Evolutionary conservation across 2,888 invertebrate species (phyloP), one percentile per base, ranked within the genome.

Genomic region (Carabus problematicus): DNA sequence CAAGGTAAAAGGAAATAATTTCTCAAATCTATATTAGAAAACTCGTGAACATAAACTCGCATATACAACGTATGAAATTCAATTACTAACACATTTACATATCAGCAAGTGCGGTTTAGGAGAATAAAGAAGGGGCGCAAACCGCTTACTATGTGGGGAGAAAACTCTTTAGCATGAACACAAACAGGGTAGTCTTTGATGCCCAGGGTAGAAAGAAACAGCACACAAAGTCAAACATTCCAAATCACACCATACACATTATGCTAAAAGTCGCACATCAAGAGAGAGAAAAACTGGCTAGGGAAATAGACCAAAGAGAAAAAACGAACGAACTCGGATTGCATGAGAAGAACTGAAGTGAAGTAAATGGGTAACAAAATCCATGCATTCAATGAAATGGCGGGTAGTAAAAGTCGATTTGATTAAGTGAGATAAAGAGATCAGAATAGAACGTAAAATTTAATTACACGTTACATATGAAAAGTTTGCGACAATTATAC

Each of bases 71-170:
- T 29, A 29, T 29, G 49, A 62, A 62, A 62, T 47, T 62, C 61
- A 62, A 62, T 62, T 62, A 62, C 49, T n/a, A 12, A 62, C 61
- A 62, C 61, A 62, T 62, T 62, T 62, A 12, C 49, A 49, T 6
- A 49, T 62, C 40, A 62, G 29, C n/a, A 8, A 8, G 19, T 19
- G 29, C 11, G 43, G 12, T 42, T 12, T 45, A 12, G 29, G 29
- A 29, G 29, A 29, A 29, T 2, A 6, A 6, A 3, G 29, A 6
- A 29, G 29, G 29, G 29, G 29, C 29, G 6, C 6, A 29, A 29
- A 29, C 29, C 29, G 29, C 29, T 29, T 29, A 29, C 29, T 3
- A 29, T 29, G 6, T 29, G 6, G 29, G 6, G 29, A 29, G 45
- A 63, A 19, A 63, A 63, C 62, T 60, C 60, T 40, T 62, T 49